phyloP scores from a whole-genome alignment of 1,140 invertebrate genomes.

The Penaeus vannamei region DNA sequence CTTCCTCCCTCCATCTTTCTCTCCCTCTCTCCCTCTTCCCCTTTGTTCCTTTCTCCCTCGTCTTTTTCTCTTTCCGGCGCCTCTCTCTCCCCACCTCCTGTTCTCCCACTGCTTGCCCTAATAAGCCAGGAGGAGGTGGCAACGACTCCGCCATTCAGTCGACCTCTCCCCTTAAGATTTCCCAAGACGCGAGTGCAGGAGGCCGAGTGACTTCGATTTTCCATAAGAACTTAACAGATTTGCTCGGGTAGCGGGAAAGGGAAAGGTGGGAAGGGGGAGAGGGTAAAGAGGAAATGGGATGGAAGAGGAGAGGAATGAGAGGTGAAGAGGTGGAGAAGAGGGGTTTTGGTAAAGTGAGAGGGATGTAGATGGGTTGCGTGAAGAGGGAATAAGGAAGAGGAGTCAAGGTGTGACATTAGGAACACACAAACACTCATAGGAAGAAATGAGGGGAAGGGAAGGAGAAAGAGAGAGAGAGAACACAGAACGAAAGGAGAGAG shows the following conservation, averaged over 20 bases:
- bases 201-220: too few relatives aligned
- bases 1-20: neutral
- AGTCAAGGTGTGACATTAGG: neutral
- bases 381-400: neutral
- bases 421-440: too few relatives aligned
- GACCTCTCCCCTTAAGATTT: neutral
- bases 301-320: neutral
- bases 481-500: neutral
- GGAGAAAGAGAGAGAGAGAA: neutral
- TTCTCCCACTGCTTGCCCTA: neutral
- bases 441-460: too few relatives aligned
- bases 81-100: neutral
- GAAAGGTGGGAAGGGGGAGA: neutral
- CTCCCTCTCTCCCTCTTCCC: conserved; percentile 31
- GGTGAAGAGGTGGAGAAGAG: neutral
- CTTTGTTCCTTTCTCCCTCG: conserved; percentile 27
- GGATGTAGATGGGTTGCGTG: too few relatives aligned
- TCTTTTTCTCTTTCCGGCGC: neutral
- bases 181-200: too few relatives aligned
- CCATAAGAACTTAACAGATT: neutral
- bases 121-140: too few relatives aligned
- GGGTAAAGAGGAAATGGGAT: neutral
- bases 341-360: too few relatives aligned
- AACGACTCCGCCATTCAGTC: neutral
- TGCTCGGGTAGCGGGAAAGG: neutral